Conservation (phyloP, 1,140 invertebrate genomes). For the Lucilia sericata region DNA sequence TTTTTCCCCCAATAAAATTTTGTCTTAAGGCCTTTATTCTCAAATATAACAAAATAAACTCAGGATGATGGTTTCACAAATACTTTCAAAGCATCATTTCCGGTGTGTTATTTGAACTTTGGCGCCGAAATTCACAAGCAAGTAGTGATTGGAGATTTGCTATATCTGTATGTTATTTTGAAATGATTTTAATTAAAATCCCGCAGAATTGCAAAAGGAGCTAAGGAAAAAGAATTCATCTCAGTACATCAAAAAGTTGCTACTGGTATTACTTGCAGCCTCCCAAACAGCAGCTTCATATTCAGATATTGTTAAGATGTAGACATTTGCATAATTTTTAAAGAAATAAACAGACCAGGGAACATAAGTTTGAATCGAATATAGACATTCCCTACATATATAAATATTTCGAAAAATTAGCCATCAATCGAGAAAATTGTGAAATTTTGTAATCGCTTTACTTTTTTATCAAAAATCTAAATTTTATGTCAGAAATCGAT, state of each 20-base stretch:
- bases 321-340: background rate
- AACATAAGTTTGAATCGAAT: too few species aligned
- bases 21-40: too few species aligned
- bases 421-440: too few species aligned
- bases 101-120: constrained; percentile 38
- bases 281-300: too few species aligned
- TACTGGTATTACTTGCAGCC: background rate
- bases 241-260: background rate
- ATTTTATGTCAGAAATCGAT: too few species aligned
- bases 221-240: background rate
- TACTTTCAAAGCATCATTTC: constrained; percentile 26
- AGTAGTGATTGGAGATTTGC: constrained; percentile 31
- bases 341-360: background rate
- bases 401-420: too few species aligned
- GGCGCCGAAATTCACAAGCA: constrained; percentile 40
- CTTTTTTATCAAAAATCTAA: too few species aligned
- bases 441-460: too few species aligned
- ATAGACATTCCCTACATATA: too few species aligned
- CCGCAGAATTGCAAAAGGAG: background rate
- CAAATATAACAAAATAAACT: background rate
- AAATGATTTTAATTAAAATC: background rate
- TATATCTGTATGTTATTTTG: background rate
- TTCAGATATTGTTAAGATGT: too few species aligned
- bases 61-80: background rate
- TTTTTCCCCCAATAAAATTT: too few species aligned